These are phyloP conservation scores for Epirrhoe tristata DNA, from an alignment of 2,888 invertebrate species.

Conservation along the genomic window DNA sequence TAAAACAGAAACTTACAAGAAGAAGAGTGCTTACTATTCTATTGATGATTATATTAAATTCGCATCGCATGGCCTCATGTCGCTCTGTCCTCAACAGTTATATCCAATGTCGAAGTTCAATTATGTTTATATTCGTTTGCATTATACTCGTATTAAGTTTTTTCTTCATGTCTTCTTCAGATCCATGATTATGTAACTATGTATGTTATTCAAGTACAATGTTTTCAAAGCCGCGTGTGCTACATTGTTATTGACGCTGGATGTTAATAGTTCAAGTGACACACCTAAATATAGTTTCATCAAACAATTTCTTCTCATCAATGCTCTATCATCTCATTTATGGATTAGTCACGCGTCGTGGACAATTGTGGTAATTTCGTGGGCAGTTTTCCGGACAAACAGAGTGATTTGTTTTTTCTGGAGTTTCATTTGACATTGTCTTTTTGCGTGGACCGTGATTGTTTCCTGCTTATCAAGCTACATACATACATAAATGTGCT, in stretches of 20 bases:
- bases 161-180: neutral
- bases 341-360: constrained; percentile 48
- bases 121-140: neutral
- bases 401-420: constrained; percentile 47
- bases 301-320: constrained; percentile 17
- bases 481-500: neutral
- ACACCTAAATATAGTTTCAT: constrained; percentile 11
- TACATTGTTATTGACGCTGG: neutral
- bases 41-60: too few species aligned
- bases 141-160: neutral
- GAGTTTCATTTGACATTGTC: constrained; percentile 41
- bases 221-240: neutral
- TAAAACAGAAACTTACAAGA: too few species aligned
- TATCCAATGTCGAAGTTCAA: too few species aligned
- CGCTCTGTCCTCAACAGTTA: too few species aligned
- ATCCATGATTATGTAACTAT: neutral
- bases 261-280: neutral
- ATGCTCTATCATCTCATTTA: constrained; percentile 13
- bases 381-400: constrained; percentile 49
- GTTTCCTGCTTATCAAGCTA: constrained; percentile 45
- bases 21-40: too few species aligned
- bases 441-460: constrained; percentile 50
- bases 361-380: constrained; percentile 8
- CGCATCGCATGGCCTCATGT: too few species aligned
- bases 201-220: neutral